Evolutionary conservation across 2,797 vertebrate genomes (phyloP), one percentile per base, ranked within the genome.

Genomic region (Gadopsis bispinosus): DNA sequence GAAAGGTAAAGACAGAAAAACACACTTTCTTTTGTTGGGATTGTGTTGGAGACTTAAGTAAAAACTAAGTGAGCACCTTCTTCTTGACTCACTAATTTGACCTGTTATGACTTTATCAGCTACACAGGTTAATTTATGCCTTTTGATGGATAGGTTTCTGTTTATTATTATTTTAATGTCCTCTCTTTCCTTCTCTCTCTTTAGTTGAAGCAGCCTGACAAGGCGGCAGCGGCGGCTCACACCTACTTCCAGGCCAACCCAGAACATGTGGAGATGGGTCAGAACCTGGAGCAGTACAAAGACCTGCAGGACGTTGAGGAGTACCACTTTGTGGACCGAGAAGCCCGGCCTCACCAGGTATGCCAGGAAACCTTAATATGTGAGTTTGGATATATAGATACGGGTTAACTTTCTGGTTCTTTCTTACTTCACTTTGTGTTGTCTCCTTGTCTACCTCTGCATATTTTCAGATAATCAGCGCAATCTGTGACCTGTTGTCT

Each of bases 221-320:
- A 98, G 81, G 98, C 98, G 9, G 96, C 96, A 1, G 95, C 97
- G 0, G 98, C 98, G 1, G 98, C 97, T 66, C 97, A 99, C 81
- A 99, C 98, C 0, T 99, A 98, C 89, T 99, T 99, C 90, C 95
- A 97, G 93, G 98, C 98, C 73, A 99, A 99, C 87, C 98, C 98
- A 0, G 98, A 99, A 87, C 98, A 99, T 74, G 96, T 98, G 92
- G 98, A 98, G 92, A 95, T 97, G 92, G 94, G 96, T 69, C 95
- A 97, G 81, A 94, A 97, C 91, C 93, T 98, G 0, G 97, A 98
- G 91, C 96, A 97, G 83, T 98, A 98, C 90, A 96, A 96, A 90
- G 93, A 80, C 41, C 91, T 88, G 0, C 81, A 96, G 9, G 96
- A 96, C 0, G 87, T 93, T 0, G 75, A 89, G 53, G 92, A 95